A percentile compares a stretch with the other conserved stretches of the same genome.
Evolutionary conservation across 2,113 vertebrate species (phyloP).

Genomic region (Solea solea): DNA sequence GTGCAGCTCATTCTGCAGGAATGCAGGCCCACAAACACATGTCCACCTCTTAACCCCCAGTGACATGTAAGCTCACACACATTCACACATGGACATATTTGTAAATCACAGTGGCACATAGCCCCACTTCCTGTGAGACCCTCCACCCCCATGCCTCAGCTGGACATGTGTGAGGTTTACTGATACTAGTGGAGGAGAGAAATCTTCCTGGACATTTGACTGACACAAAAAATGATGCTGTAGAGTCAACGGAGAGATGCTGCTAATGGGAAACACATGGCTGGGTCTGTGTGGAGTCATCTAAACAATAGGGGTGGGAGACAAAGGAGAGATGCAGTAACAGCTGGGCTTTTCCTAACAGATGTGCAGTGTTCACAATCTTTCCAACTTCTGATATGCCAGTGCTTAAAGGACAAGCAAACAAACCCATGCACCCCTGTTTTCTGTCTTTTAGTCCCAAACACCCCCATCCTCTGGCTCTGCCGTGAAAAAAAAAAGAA

Average conservation of each 20-base stretch:
- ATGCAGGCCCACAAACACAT: constrained; percentile 62
- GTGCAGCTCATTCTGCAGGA: constrained; percentile 62
- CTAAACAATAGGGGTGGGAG: constrained; percentile 61
- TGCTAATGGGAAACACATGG: constrained; percentile 73
- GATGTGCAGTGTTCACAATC: constrained; percentile 28
- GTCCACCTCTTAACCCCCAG: constrained; percentile 42
- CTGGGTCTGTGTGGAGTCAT: constrained; percentile 36
- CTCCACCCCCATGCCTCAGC: background rate
- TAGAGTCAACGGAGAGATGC: constrained; percentile 48
- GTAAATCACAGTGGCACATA: constrained; percentile 22
- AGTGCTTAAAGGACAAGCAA: constrained; percentile 31
- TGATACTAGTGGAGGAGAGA: constrained; percentile 8
- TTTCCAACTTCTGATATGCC: constrained; percentile 16
- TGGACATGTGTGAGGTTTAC: constrained; percentile 31
- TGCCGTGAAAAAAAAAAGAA: constrained; percentile 4
- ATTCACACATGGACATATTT: constrained; percentile 10
- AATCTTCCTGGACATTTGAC: constrained; percentile 11
- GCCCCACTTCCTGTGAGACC: constrained; percentile 35
- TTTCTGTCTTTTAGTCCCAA: constrained; percentile 3
- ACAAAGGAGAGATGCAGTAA: constrained; percentile 36
- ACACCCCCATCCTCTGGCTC: constrained; percentile 21
- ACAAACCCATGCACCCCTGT: background rate
- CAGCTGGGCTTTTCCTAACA: constrained; percentile 40
- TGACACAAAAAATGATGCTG: constrained; percentile 41
- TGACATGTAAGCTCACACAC: constrained; percentile 27